Conservation (phyloP, 1,140 invertebrate species). For the Brachionus sp. region DNA sequence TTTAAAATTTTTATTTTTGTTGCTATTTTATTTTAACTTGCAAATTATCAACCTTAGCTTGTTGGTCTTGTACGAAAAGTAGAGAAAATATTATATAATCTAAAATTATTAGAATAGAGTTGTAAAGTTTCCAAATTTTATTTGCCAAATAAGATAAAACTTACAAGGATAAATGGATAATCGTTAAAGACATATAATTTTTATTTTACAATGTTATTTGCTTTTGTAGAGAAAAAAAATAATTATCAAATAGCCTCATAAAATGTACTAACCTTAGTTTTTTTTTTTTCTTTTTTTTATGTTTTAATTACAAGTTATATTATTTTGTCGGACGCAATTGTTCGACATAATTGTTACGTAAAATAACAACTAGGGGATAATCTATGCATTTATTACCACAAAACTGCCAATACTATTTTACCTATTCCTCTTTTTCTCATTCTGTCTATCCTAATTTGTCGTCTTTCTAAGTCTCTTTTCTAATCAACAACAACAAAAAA, state of each 20-base stretch:
- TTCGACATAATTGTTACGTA: constrained; percentile 28
- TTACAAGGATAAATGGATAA: constrained; percentile 39
- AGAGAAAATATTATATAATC: constrained; percentile 21
- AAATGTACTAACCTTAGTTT: constrained; percentile 12
- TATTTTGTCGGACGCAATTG: neutral
- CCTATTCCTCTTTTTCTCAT: neutral
- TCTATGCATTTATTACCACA: constrained; percentile 2
- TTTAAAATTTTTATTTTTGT: constrained; percentile 7
- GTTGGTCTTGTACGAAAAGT: neutral
- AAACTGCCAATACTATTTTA: neutral
- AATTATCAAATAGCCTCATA: constrained; percentile 22
- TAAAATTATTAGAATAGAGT: neutral
- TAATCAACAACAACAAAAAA: neutral
- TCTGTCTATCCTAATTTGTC: neutral
- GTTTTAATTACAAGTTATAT: neutral
- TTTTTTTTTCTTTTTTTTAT: neutral
- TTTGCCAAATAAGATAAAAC: constrained; percentile 37
- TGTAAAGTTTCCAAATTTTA: constrained; percentile 18
- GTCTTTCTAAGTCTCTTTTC: neutral
- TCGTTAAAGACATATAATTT: neutral
- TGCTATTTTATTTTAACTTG: constrained; percentile 29
- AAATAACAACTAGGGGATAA: constrained; percentile 26
- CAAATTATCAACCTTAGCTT: constrained; percentile 28
- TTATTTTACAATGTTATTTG: neutral
- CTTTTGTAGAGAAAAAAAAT: neutral